Evolutionary conservation across 2,888 invertebrate genomes (phyloP), one percentile per base, ranked within the genome.

Genomic region (Neoitamus cyanurus): DNA sequence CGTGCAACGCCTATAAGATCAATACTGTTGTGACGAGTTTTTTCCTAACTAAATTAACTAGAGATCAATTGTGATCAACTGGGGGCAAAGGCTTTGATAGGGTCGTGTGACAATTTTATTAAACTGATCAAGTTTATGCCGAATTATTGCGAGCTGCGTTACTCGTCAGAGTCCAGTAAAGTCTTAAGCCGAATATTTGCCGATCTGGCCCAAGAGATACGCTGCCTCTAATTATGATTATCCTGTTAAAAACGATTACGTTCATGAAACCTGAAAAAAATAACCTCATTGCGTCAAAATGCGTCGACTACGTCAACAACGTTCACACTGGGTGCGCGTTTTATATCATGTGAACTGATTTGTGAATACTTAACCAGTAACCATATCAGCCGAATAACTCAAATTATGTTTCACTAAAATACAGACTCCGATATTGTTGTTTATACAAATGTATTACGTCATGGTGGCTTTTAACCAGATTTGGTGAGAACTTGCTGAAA

Each of bases 71-170:
- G 37, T 25, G 37, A 82, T 85, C 34, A 48, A 85, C 25, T 73
- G 89, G 88, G 89, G 88, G 88, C 89, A 89, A 88, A 89, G 91
- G 90, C 89, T 90, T 42, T 90, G 87, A 88, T 88, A 89, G 89
- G 91, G 91, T 91, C 91, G 91, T 91, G 91, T 90, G 91, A 91
- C 91, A 91, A 91, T 90, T 91, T 89, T 89, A 90, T 87, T 87
- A 87, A 87, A 86, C 37, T 83, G 31, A 83, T 83, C 73, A 83
- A 83, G 37, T 83, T 68, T 37, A 36, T 83, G 70, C 15, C 58
- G 80, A 80, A 80, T 48, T 80, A 58, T 28, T 80, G 58, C 80
- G 77, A 77, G 42, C 46, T 77, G 6, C 42, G 28, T 37, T 46
- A 34, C 2, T 73, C 36, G 36, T 20, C 25, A 9, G 6, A 20